Conservation (phyloP, 2,888 invertebrate genomes). For the Pseudolycoriella hygida region DNA sequence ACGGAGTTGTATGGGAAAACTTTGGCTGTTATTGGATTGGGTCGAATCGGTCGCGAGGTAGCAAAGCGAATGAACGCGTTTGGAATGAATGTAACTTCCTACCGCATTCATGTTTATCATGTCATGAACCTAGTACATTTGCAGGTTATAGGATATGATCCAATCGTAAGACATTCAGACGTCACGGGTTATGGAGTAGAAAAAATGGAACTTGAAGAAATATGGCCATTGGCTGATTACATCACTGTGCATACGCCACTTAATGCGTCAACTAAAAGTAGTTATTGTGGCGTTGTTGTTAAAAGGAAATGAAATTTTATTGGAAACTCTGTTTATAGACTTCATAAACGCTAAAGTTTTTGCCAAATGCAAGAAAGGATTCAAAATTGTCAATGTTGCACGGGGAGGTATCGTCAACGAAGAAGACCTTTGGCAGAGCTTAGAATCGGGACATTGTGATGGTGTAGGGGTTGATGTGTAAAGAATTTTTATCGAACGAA, state of each 20-base stretch:
- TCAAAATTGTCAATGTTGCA: slow-evolving; percentile 85
- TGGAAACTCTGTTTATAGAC: slow-evolving; percentile 52
- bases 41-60: slow-evolving; percentile 90
- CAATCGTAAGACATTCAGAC: slow-evolving; percentile 64
- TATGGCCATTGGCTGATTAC: slow-evolving; percentile 88
- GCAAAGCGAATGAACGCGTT: slow-evolving; percentile 86
- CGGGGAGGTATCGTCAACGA: slow-evolving; percentile 93
- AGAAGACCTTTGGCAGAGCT: slow-evolving; percentile 57
- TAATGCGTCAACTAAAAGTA: slow-evolving; percentile 80
- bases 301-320: no score
- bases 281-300: no score
- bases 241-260: slow-evolving; percentile 95
- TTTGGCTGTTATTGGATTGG: slow-evolving; percentile 82
- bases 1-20: slow-evolving; percentile 81
- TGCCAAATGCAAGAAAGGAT: slow-evolving; percentile 67
- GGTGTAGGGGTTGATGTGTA: slow-evolving; percentile 94
- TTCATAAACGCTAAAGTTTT: slow-evolving; percentile 61
- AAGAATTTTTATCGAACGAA: no score
- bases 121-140: no score
- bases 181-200: slow-evolving; percentile 61
- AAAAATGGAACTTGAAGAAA: slow-evolving; percentile 62
- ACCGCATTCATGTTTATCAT: slow-evolving; percentile 7
- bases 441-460: slow-evolving; percentile 67
- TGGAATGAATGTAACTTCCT: slow-evolving; percentile 89
- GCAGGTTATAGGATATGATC: slow-evolving; percentile 89